Evolutionary conservation across 2,113 vertebrate species (phyloP).

Genomic region (Merops nubicus): DNA sequence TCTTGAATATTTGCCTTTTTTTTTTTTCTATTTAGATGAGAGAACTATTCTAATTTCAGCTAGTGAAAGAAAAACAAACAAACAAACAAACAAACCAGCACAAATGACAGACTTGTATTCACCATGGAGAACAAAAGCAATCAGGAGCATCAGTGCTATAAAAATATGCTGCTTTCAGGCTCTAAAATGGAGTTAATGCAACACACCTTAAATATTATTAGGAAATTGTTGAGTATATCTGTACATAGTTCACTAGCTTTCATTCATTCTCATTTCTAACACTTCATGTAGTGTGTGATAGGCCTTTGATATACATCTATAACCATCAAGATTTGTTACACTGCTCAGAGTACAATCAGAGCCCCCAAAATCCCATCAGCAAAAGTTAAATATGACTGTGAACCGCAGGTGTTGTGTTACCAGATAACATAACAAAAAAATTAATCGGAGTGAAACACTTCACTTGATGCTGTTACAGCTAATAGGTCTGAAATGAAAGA

Average conservation of each 20-base stretch:
- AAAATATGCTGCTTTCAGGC: neutral
- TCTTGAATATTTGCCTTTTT: neutral
- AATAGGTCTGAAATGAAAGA: constrained; percentile 46
- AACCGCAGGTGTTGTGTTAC: neutral
- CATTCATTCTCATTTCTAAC: neutral
- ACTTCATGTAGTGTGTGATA: neutral
- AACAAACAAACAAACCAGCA: neutral
- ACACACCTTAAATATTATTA: neutral
- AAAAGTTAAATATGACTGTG: neutral
- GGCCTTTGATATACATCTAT: neutral
- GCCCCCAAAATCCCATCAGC: neutral
- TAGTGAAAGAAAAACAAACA: too few relatives aligned
- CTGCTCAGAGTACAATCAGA: neutral
- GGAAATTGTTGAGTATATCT: neutral
- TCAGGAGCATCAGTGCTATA: neutral
- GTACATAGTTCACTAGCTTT: neutral
- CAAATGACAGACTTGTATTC: neutral
- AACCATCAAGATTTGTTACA: neutral
- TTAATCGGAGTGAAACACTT: neutral
- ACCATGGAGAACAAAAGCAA: neutral
- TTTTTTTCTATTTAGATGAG: neutral
- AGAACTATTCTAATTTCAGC: neutral
- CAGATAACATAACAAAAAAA: neutral
- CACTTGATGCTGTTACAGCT: neutral
- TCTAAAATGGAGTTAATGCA: neutral